Conservation (phyloP, 1,140 invertebrate species). For the Dendroctonus valens region DNA sequence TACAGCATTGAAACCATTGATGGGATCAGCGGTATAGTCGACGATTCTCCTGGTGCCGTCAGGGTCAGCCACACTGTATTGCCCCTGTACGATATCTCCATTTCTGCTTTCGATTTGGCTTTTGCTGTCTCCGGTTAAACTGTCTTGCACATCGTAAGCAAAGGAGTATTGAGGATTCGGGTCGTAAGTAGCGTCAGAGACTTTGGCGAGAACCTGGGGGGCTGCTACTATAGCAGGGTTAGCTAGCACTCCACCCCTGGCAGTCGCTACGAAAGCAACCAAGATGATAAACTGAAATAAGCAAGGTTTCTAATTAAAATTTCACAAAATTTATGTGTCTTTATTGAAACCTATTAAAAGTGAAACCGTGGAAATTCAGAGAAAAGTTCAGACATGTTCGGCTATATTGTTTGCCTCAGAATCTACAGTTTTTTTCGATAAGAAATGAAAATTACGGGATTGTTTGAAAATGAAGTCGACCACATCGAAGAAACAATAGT, state of each 20-base stretch:
- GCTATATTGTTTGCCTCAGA: not conserved
- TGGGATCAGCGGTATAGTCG: conserved; percentile 63
- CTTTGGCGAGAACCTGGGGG: conserved; percentile 20
- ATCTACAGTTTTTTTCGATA: too few relatives aligned
- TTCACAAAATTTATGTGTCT: not conserved
- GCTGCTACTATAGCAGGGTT: conserved; percentile 52
- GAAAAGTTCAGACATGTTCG: conserved; percentile 1
- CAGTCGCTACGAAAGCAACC: conserved; percentile 43
- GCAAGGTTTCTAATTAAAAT: not conserved
- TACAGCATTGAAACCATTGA: conserved; percentile 56
- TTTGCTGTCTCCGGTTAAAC: conserved; percentile 60
- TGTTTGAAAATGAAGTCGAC: too few relatives aligned
- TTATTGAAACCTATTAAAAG: not conserved
- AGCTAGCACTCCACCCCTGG: conserved; percentile 25
- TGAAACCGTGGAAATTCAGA: not conserved
- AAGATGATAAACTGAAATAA: conserved; percentile 34
- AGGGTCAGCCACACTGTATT: conserved; percentile 29
- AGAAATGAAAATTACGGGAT: too few relatives aligned
- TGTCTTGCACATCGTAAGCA: conserved; percentile 59
- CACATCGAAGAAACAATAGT: too few relatives aligned
- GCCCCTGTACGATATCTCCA: conserved; percentile 65
- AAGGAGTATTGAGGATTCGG: conserved; percentile 58
- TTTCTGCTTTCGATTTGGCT: conserved; percentile 58
- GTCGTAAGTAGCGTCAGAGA: conserved; percentile 54
- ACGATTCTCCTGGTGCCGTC: conserved; percentile 51